Evolutionary conservation across 2,113 vertebrate species (phyloP).

Genomic region (Hymenochirus boettgeri): DNA sequence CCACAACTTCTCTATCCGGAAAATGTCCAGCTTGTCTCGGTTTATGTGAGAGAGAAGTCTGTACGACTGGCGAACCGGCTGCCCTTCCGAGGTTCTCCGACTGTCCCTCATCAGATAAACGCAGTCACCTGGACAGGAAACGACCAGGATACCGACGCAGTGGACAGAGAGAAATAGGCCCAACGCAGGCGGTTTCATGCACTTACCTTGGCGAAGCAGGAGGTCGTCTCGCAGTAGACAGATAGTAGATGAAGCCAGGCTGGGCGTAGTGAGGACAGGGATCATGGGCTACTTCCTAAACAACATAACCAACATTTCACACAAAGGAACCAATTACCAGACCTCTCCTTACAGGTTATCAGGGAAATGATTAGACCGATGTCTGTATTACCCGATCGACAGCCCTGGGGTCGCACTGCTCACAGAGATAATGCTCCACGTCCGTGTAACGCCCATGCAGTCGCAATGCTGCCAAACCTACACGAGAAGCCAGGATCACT

Average conservation of each 20-base stretch:
- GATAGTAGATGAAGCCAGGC: slow-evolving; percentile 91
- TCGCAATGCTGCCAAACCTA: slow-evolving; percentile 98
- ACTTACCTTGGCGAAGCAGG: slow-evolving; percentile 87
- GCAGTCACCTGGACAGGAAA: slow-evolving; percentile 88
- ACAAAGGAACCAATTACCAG: slow-evolving; percentile 2
- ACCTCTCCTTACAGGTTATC: not conserved
- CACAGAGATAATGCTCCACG: slow-evolving; percentile 94
- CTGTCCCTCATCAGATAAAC: slow-evolving; percentile 98
- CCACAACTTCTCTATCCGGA: slow-evolving; percentile 98
- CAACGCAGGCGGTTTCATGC: too few relatives aligned
- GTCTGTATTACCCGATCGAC: slow-evolving; percentile 81
- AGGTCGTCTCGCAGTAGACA: slow-evolving; percentile 90
- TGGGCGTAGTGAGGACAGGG: slow-evolving; percentile 93
- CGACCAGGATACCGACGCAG: not conserved
- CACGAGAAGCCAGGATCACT: not conserved
- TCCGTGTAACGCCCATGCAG: slow-evolving; percentile 89
- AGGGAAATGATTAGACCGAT: not conserved
- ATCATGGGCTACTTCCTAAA: slow-evolving; percentile 95
- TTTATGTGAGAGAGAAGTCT: slow-evolving; percentile 90
- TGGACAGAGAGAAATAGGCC: too few relatives aligned
- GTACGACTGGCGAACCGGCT: slow-evolving; percentile 91
- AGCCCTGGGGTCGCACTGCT: slow-evolving; percentile 86
- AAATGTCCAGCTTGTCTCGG: slow-evolving; percentile 94
- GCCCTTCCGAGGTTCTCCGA: slow-evolving; percentile 85
- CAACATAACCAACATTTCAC: too few relatives aligned